These are phyloP conservation scores for Coracopsis vasa DNA, from an alignment of 2,113 vertebrate genomes.

Conservation along the genomic window DNA sequence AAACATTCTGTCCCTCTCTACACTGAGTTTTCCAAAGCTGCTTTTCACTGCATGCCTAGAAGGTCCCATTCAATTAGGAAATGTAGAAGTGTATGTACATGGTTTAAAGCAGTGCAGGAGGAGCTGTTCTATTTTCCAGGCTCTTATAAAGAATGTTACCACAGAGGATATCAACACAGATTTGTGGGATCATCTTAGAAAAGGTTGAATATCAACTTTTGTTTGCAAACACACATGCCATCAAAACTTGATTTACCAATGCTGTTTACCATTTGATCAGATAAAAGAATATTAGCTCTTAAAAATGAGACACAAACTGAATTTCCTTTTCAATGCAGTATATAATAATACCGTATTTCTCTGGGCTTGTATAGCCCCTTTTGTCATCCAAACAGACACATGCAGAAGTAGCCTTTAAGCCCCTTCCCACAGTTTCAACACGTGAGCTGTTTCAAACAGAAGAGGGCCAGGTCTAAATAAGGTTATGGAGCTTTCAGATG, in stretches of 20 bases:
- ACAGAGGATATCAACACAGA: constrained; percentile 45
- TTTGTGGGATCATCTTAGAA: constrained; percentile 42
- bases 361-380: background rate
- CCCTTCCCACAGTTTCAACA: background rate
- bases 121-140: constrained; percentile 7
- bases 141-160: constrained; percentile 28
- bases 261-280: constrained; percentile 62
- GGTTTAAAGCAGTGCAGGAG: background rate
- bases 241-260: constrained; percentile 48
- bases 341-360: background rate
- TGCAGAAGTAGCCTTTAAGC: background rate
- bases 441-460: background rate
- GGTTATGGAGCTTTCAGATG: background rate
- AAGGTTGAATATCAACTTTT: constrained; percentile 45
- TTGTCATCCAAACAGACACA: background rate
- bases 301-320: constrained; percentile 44
- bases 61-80: constrained; percentile 50
- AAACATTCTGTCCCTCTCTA: background rate
- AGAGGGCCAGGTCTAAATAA: background rate
- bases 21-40: constrained; percentile 7
- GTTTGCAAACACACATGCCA: constrained; percentile 52
- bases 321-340: constrained; percentile 20
- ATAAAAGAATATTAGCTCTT: constrained; percentile 64
- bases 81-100: background rate
- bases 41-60: constrained; percentile 15